phyloP scores from a whole-genome alignment of 2,113 vertebrate species.

The Carollia perspicillata region DNA sequence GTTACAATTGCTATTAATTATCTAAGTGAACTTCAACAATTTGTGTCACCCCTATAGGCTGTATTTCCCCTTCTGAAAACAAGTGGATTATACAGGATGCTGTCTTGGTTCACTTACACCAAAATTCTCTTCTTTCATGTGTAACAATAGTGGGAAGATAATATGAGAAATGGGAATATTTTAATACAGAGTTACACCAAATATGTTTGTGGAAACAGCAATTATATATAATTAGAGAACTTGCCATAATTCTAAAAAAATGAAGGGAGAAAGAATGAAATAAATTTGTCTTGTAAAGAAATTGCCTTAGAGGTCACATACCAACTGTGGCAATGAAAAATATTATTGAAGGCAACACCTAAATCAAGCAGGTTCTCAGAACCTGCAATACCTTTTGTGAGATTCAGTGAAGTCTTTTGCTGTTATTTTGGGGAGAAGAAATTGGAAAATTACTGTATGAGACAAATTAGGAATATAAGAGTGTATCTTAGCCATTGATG shows the following conservation, averaged over 20 bases:
- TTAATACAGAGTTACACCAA: neutral
- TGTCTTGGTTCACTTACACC: neutral
- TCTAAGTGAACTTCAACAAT: neutral
- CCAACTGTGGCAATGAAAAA: neutral
- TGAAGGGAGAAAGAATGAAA: too few relatives aligned
- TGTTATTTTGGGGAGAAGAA: neutral
- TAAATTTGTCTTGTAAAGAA: neutral
- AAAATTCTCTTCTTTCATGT: neutral
- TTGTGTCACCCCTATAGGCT: neutral
- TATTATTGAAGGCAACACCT: neutral
- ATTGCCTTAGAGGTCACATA: neutral
- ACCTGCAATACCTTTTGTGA: neutral
- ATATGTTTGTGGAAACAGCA: neutral
- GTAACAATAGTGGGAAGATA: neutral
- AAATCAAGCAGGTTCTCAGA: neutral
- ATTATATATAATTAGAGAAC: neutral
- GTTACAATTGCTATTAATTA: neutral
- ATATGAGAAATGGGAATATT: neutral
- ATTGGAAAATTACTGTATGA: conserved; percentile 3
- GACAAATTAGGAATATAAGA: neutral
- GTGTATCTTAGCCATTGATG: neutral
- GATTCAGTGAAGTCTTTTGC: neutral
- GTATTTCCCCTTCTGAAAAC: neutral
- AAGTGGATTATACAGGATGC: neutral
- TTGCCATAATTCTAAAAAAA: neutral